Percentiles rank a stretch among this genome's conserved stretches.
Evolutionary conservation across 2,797 vertebrate species (phyloP).

Genomic region (Takifugu rubripes): DNA sequence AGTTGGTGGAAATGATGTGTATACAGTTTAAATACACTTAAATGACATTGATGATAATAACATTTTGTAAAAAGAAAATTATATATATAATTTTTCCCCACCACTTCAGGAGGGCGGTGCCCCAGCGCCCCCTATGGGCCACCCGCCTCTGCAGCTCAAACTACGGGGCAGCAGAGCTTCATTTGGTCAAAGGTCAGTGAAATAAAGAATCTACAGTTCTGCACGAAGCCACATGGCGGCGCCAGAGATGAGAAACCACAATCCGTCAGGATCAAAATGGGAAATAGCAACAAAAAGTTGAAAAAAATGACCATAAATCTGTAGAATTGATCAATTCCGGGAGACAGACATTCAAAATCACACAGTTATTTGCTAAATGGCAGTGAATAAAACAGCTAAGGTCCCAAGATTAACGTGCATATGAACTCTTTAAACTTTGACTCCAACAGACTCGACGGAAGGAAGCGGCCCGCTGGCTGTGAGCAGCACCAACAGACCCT

Average conservation of each 20-base stretch:
- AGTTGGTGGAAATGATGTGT: too few relatives aligned
- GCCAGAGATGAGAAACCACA: neutral
- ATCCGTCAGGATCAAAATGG: neutral
- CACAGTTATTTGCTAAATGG: neutral
- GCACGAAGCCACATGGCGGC: slow-evolving; percentile 17
- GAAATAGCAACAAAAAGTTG: too few relatives aligned
- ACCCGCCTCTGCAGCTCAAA: too few relatives aligned
- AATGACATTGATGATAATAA: too few relatives aligned
- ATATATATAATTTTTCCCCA: too few relatives aligned
- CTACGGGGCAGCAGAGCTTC: slow-evolving; percentile 48
- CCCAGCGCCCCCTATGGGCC: too few relatives aligned
- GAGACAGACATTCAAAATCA: neutral
- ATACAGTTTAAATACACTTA: too few relatives aligned
- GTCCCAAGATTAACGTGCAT: neutral
- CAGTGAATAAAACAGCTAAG: neutral
- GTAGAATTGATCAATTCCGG: neutral
- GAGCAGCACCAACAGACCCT: slow-evolving; percentile 16
- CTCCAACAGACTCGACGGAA: slow-evolving; percentile 24
- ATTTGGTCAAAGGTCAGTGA: slow-evolving; percentile 55
- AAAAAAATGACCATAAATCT: too few relatives aligned
- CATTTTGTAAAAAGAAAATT: too few relatives aligned
- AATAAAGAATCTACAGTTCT: neutral
- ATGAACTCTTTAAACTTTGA: neutral
- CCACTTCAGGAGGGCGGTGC: too few relatives aligned
- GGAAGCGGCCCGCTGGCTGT: slow-evolving; percentile 30